phyloP scores from a whole-genome alignment of 2,888 invertebrate genomes.

The Noctua janthe region DNA sequence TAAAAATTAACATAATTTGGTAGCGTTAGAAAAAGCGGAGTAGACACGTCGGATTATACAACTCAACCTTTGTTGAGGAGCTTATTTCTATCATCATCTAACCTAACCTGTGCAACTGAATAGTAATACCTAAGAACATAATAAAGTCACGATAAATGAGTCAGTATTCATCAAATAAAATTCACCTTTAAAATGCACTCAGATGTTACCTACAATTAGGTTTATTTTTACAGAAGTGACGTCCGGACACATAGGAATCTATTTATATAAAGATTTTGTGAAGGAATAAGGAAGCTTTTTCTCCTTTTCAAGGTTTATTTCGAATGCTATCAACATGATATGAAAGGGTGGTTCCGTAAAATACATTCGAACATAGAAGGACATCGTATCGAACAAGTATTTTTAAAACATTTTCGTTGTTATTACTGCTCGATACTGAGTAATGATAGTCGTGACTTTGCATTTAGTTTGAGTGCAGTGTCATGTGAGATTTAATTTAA shows the following conservation, averaged over 20 bases:
- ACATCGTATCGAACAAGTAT: conserved; percentile 41
- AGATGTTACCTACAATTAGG: conserved; percentile 1
- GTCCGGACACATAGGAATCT: conserved; percentile 27
- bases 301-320: conserved; percentile 58
- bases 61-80: not conserved
- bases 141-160: not conserved
- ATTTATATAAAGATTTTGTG: conserved; percentile 52
- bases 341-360: conserved; percentile 57
- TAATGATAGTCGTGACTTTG: conserved; percentile 49
- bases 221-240: conserved; percentile 9
- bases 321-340: conserved; percentile 48
- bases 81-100: not conserved
- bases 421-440: conserved; percentile 25
- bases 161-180: not conserved
- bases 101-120: not conserved
- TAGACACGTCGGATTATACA: not conserved
- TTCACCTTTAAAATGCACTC: conserved; percentile 25
- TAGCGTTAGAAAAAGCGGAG: not conserved
- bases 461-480: conserved; percentile 36
- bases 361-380: conserved; percentile 52
- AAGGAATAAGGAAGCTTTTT: conserved; percentile 64
- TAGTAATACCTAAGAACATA: not conserved
- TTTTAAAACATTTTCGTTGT: conserved; percentile 17
- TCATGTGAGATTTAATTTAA: conserved; percentile 36
- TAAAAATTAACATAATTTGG: not conserved